A percentile compares a stretch with the other conserved stretches of the same genome.
These are phyloP conservation scores for Melanophora roralis DNA, from an alignment of 2,888 invertebrate species.

Conservation along the genomic window DNA sequence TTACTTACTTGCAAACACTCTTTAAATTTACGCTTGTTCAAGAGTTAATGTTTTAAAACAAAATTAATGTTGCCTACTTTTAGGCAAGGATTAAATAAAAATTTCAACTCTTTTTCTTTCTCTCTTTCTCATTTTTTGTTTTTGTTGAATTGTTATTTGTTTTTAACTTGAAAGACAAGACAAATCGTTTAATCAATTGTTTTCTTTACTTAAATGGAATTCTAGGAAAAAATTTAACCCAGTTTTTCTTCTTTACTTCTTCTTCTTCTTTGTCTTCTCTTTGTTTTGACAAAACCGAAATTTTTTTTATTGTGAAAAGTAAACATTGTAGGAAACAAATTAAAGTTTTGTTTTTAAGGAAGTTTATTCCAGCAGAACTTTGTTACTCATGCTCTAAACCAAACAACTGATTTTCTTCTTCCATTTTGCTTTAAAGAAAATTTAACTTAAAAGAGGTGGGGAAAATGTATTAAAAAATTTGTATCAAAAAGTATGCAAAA, in stretches of 20 bases:
- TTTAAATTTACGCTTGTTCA: not conserved
- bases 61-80: slow-evolving; percentile 34
- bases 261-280: slow-evolving; percentile 35
- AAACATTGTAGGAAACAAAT: slow-evolving; percentile 10
- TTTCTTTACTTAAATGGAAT: not conserved
- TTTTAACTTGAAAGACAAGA: slow-evolving; percentile 38
- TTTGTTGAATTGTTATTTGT: not conserved
- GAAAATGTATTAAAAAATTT: not conserved
- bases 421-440: slow-evolving; percentile 7
- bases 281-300: slow-evolving; percentile 24
- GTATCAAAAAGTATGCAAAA: not conserved
- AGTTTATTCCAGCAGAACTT: slow-evolving; percentile 18
- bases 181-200: slow-evolving; percentile 56
- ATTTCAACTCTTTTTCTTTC: not conserved
- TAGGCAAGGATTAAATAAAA: slow-evolving; percentile 11
- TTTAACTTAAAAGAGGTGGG: not conserved
- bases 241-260: slow-evolving; percentile 28
- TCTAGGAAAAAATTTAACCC: slow-evolving; percentile 17
- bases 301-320: not conserved
- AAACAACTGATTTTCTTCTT: slow-evolving; percentile 18
- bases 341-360: slow-evolving; percentile 11
- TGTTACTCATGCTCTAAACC: slow-evolving; percentile 5
- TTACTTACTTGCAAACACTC: not conserved
- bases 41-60: not conserved
- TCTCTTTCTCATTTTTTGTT: not conserved